These are phyloP conservation scores for Chondrosia reniformis DNA, from an alignment of 37 sponge, comb jelly and placozoan species.

Conservation along the genomic window DNA sequence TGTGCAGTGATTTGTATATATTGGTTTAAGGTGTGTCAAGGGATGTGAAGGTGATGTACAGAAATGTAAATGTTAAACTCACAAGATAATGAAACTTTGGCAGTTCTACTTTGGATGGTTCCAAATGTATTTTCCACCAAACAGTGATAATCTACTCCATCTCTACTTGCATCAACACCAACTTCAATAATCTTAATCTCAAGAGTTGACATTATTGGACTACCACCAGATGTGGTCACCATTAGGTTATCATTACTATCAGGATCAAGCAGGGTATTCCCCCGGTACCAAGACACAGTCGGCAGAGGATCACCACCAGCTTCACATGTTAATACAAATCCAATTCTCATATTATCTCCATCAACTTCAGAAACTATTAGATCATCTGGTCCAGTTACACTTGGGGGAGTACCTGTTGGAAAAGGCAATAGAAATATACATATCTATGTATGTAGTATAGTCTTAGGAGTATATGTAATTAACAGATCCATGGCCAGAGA, in stretches of 20 bases:
- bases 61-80: too few relatives aligned
- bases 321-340: constrained; percentile 26
- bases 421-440: too few relatives aligned
- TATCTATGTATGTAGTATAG: too few relatives aligned
- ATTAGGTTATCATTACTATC: not conserved
- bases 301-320: constrained; percentile 43
- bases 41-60: too few relatives aligned
- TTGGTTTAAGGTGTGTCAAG: too few relatives aligned
- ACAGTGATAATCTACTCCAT: constrained; percentile 50
- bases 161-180: constrained; percentile 10
- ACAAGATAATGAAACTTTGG: constrained; percentile 31
- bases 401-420: not conserved
- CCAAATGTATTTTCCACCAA: constrained; percentile 35
- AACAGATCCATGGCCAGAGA: too few relatives aligned
- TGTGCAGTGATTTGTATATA: too few relatives aligned
- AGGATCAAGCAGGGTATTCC: not conserved
- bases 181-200: too few relatives aligned
- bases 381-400: constrained; percentile 1
- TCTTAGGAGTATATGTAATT: too few relatives aligned
- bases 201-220: too few relatives aligned
- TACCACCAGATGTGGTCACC: not conserved
- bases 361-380: not conserved
- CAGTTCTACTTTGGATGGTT: constrained; percentile 44
- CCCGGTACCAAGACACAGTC: constrained; percentile 38
- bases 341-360: not conserved